Evolutionary conservation across 2,797 vertebrate species (phyloP).

Genomic region (Paguma larvata): DNA sequence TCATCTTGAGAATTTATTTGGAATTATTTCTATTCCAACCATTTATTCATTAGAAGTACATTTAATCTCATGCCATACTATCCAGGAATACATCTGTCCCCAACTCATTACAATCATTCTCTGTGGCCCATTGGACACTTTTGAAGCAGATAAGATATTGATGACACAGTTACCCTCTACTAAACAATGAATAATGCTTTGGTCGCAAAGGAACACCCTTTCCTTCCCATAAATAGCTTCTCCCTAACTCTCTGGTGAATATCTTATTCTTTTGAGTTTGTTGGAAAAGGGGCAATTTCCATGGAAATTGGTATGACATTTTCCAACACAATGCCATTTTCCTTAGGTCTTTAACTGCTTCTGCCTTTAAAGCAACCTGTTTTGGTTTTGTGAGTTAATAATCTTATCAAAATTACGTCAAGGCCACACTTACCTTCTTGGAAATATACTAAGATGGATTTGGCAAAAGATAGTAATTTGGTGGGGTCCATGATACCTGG

Average conservation of each 20-base stretch:
- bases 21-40: neutral
- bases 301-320: conserved; percentile 1
- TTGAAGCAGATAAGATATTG: neutral
- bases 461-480: conserved; percentile 48
- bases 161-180: neutral
- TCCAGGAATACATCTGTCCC: neutral
- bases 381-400: conserved; percentile 61
- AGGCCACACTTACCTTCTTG: conserved; percentile 39
- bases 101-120: neutral
- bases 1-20: neutral
- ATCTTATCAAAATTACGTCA: conserved; percentile 54
- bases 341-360: conserved; percentile 34
- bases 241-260: neutral
- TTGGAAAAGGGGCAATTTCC: conserved; percentile 32
- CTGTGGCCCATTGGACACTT: neutral
- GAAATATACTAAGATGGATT: conserved; percentile 54
- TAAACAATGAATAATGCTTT: neutral
- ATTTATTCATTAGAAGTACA: neutral
- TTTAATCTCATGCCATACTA: neutral
- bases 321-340: neutral
- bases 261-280: conserved; percentile 40
- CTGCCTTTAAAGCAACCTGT: neutral
- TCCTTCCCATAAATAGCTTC: neutral
- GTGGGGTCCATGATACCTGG: neutral
- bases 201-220: neutral